phyloP scores from a whole-genome alignment of 2,888 invertebrate genomes.

The Thereva unica region DNA sequence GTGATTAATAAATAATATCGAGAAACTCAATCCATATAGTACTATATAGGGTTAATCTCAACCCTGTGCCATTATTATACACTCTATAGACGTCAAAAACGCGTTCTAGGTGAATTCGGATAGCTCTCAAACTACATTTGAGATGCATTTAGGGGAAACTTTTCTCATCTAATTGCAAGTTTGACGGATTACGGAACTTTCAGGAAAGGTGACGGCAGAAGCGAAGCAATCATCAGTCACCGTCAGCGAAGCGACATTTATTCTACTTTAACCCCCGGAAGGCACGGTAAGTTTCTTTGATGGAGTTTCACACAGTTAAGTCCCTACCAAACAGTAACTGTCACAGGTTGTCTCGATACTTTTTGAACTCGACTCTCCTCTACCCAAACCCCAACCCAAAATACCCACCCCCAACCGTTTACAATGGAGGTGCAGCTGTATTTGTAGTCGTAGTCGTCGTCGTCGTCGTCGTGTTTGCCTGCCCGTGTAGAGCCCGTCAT shows the following conservation, averaged over 20 bases:
- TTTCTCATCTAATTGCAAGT: constrained; percentile 30
- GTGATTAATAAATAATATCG: no score
- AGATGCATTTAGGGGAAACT: constrained; percentile 21
- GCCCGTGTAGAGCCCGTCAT: constrained; percentile 13
- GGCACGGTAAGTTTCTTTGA: constrained; percentile 27
- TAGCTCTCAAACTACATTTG: no score
- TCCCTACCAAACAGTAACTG: constrained; percentile 22
- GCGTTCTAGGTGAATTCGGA: no score
- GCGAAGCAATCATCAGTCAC: constrained; percentile 22
- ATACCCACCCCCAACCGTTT: no score
- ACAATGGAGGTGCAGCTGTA: no score
- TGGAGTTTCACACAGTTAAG: constrained; percentile 27
- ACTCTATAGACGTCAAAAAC: no score
- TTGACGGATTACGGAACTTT: constrained; percentile 16
- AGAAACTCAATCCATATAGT: no score
- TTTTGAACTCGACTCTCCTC: constrained; percentile 18
- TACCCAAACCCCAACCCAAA: not conserved
- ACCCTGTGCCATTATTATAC: no score
- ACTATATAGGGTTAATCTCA: no score
- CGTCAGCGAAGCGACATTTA: constrained; percentile 26
- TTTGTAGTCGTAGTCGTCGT: no score
- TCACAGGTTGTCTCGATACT: constrained; percentile 18
- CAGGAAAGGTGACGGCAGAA: not conserved
- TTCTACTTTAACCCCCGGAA: constrained; percentile 16
- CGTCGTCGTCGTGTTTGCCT: no score